Base-by-base conservation (phyloP, 2,113 vertebrate genomes). In the Lycocorax pyrrhopterus region DNA sequence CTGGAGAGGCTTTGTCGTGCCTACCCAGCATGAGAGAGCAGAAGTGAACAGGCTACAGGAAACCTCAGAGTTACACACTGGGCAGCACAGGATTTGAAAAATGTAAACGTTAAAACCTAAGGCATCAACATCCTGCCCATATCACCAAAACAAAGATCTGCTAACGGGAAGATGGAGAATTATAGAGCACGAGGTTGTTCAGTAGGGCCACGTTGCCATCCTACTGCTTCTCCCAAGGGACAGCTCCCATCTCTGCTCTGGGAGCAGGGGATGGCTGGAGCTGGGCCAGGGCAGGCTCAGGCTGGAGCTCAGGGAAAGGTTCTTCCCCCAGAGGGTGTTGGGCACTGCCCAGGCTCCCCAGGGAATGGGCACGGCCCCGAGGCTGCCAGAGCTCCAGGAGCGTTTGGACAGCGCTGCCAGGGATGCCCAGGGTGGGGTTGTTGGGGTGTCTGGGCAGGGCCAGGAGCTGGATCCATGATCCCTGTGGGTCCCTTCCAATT, bases 331-430 rank as follows among this genome's bases (percentile, higher is more conserved):
- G 49, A 49, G 32, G 51, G 35, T 66, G 32, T 17, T 56, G 46
- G 63, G 76, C 58, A 56, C 58, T 80, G 51, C 21, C 25, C 75
- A 53, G 46, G 55, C 22, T 77, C 15, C 63, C 63, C 73, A 73
- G 59, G 59, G 22, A 49, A 73, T 37, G 59, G 10, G 5, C 51
- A 43, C 0, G 0, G 21, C 17, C 43, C 44, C 0, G 3, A 51
- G 37, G 44, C 33, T 74, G 59, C 44, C 68, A 67, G 37, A 59
- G 86, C 37, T 81, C 44, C 37, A 51, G 44, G 2, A 23, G 22
- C 0, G 0, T 16, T 66, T 29, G 76, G 30, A 2, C 35, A 35
- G 7, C 10, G 14, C 67, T 37, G 10, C 67, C 67, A 35, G 72
- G 33, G 53, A 30, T 49, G 66, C n/a, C 4, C 73, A 49, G 55